Percentiles rank a stretch among this genome's conserved stretches.
phyloP scores from a whole-genome alignment of 2,113 vertebrate genomes.

The Zosterops borbonicus region DNA sequence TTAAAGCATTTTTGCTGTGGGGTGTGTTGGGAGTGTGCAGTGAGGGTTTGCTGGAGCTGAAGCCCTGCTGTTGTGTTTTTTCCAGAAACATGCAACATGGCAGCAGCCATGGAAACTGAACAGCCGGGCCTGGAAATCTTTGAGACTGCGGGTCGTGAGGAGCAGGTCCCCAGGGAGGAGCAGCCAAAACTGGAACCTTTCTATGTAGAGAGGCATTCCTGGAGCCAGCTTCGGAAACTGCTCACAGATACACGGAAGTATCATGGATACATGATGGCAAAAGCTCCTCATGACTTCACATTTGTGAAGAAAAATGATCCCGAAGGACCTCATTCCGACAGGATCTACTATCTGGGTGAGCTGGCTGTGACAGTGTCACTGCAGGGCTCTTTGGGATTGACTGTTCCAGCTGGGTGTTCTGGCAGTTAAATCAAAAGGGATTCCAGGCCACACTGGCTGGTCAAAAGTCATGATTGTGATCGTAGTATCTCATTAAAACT shows the following conservation, averaged over 20 bases:
- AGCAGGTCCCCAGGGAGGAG: constrained; percentile 64
- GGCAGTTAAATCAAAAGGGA: background rate
- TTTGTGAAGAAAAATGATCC: constrained; percentile 82
- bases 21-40: background rate
- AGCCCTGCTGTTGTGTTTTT: constrained; percentile 12
- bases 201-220: constrained; percentile 81
- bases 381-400: background rate
- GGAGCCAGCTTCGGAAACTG: constrained; percentile 83
- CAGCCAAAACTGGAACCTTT: constrained; percentile 75
- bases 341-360: constrained; percentile 84
- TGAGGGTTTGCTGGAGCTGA: background rate
- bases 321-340: constrained; percentile 78
- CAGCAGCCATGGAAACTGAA: constrained; percentile 86
- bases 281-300: constrained; percentile 81
- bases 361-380: background rate
- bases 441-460: background rate
- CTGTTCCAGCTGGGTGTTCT: background rate
- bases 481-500: background rate
- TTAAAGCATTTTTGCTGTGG: background rate
- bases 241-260: constrained; percentile 81
- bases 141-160: constrained; percentile 69
- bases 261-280: constrained; percentile 83
- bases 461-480: background rate
- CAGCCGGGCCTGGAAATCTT: constrained; percentile 80
- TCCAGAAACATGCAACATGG: constrained; percentile 82